phyloP scores from a whole-genome alignment of 2,113 vertebrate genomes.

The Coptodon rendalli region DNA sequence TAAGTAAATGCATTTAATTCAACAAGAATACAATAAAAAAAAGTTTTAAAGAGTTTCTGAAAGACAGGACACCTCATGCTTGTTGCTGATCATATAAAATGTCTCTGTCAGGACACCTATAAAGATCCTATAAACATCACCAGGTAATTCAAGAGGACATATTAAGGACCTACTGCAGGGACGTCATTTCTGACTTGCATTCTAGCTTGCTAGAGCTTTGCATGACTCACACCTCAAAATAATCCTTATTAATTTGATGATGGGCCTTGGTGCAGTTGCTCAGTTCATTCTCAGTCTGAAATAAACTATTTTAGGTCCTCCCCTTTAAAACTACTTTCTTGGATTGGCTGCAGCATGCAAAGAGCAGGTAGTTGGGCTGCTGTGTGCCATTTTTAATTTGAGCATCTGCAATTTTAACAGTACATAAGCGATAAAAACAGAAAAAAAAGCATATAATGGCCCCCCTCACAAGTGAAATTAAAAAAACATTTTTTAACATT shows the following conservation, averaged over 20 bases:
- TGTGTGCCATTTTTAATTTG: neutral
- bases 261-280: neutral
- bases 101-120: neutral
- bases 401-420: neutral
- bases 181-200: neutral
- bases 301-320: neutral
- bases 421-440: rapidly evolving
- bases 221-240: neutral
- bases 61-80: neutral
- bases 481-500: neutral
- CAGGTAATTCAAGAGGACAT: neutral
- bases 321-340: neutral
- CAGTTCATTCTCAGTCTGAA: neutral
- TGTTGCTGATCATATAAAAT: neutral
- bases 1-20: neutral
- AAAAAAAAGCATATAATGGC: rapidly evolving
- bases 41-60: neutral
- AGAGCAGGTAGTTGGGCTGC: neutral
- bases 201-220: neutral
- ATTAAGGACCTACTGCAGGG: neutral
- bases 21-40: neutral
- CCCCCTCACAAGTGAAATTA: neutral
- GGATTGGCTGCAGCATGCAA: neutral
- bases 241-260: neutral
- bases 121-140: neutral